These are phyloP conservation scores for Odontomachus brunneus DNA, from an alignment of 1,140 invertebrate genomes.

Conservation along the genomic window DNA sequence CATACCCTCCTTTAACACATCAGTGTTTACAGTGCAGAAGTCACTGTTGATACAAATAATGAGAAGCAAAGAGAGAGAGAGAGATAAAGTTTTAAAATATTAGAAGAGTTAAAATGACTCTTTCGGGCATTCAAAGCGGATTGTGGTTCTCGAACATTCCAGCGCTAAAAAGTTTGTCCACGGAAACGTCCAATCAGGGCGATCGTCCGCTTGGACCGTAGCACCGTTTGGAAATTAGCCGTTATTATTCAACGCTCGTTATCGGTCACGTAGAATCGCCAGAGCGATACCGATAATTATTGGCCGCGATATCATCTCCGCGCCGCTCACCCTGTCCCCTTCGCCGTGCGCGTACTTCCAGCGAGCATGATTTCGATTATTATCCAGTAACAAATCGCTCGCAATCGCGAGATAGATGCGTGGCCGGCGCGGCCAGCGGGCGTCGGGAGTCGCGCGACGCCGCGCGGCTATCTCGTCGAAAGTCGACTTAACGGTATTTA, in stretches of 20 bases:
- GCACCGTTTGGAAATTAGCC: conserved; percentile 3
- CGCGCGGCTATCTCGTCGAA: conserved; percentile 14
- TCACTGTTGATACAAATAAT: too few relatives aligned
- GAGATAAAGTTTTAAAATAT: too few relatives aligned
- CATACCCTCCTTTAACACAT: too few relatives aligned
- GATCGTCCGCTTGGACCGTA: conserved; percentile 10
- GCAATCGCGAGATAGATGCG: conserved; percentile 20
- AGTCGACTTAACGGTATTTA: conserved; percentile 49
- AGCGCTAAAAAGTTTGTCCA: conserved; percentile 5
- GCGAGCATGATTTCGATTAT: conserved; percentile 16
- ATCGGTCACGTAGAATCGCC: not conserved
- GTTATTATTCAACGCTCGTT: not conserved
- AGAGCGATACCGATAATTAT: conserved; percentile 2
- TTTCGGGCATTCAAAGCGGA: too few relatives aligned
- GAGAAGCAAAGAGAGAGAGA: too few relatives aligned
- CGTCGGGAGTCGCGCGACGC: not conserved
- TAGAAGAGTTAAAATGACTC: too few relatives aligned
- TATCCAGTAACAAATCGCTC: conserved; percentile 34
- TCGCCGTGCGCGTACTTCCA: too few relatives aligned
- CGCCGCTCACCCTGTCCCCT: too few relatives aligned
- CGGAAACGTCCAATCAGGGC: not conserved
- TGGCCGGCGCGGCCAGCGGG: not conserved
- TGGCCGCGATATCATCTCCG: conserved; percentile 16
- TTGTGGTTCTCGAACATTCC: too few relatives aligned
- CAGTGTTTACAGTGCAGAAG: too few relatives aligned